Base-by-base conservation (phyloP, 2,797 vertebrate species). In the Triplophysa yarkandensis region DNA sequence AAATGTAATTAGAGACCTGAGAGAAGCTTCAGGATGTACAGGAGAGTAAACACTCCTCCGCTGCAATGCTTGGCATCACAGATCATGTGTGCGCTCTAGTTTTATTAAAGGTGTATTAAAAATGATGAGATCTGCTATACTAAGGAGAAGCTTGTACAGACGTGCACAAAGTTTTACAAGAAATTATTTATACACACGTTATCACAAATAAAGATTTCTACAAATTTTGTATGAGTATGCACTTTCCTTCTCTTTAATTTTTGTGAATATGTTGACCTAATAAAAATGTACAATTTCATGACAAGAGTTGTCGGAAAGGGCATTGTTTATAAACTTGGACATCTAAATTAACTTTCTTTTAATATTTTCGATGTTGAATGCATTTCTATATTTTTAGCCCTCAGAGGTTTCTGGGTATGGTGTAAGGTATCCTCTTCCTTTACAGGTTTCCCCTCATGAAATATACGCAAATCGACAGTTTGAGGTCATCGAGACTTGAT, bases 181-280 rank as follows among this genome's bases (percentile, higher is more conserved):
- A 74, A 61, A 57, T 80, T 92, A 93, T 93, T 93, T 92, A 92
- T 93, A 91, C 78, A 88, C 84, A 83, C 81, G 87, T 87, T 89
- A 92, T 90, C 85, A 85, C 84, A 85, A 92, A 92, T 92, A 92
- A 90, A 86, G 68, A 90, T 90, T 90, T 91, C 78, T 91, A 91
- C 82, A 88, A 81, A 82, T 46, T 78, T 54, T 62, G 44, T 73
- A 39, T 55, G 48, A 0, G 55, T 80, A 7, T 16, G 57, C 68
- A 46, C 21, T 69, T 14, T 10, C 44, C 32, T 44, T 74, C 4
- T 61, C 63, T 80, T 68, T 74, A 81, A 72, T 78, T 86, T 81
- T 6, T 44, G 46, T 43, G 41, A 60, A 70, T 21, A 25, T 72
- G 25, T 28, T 27, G 66, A 3, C 4, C 30, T 64, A 1, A 27